Evolutionary conservation across 2,113 vertebrate species (phyloP).

Genomic region (Varanus komodoensis): DNA sequence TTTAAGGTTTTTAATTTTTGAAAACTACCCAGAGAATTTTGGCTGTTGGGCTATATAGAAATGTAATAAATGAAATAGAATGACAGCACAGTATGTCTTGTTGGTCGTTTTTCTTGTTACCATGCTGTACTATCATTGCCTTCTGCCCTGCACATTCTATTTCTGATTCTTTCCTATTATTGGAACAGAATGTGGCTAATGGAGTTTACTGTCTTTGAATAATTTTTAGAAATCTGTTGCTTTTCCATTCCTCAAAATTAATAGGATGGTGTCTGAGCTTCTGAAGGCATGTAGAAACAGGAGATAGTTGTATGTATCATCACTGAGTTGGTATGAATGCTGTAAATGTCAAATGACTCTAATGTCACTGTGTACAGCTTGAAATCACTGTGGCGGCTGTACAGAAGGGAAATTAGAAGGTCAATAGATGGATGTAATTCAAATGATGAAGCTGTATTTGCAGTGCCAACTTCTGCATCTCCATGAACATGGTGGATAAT

Average conservation of each 20-base stretch:
- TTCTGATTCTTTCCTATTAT: not conserved
- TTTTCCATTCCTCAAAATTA: not conserved
- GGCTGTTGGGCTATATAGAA: too few species aligned
- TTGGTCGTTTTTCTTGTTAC: not conserved
- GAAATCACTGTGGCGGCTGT: not conserved
- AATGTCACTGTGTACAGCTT: not conserved
- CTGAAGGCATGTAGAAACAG: not conserved
- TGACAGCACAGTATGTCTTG: not conserved
- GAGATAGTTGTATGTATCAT: not conserved
- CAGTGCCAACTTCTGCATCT: not conserved
- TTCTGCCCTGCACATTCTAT: not conserved
- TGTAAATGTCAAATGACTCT: not conserved
- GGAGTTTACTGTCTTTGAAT: not conserved
- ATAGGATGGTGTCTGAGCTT: not conserved
- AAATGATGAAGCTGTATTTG: not conserved
- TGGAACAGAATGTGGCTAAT: not conserved
- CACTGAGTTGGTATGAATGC: not conserved
- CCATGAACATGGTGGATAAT: not conserved
- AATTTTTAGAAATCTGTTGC: not conserved
- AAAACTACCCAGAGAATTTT: too few species aligned
- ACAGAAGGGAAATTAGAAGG: not conserved
- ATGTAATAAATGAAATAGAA: too few species aligned
- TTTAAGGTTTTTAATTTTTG: too few species aligned
- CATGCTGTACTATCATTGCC: not conserved
- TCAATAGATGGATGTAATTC: not conserved